Evolutionary conservation across 1,140 invertebrate genomes (phyloP), one percentile per base, ranked within the genome.

Genomic region (Penaeus japonicus): DNA sequence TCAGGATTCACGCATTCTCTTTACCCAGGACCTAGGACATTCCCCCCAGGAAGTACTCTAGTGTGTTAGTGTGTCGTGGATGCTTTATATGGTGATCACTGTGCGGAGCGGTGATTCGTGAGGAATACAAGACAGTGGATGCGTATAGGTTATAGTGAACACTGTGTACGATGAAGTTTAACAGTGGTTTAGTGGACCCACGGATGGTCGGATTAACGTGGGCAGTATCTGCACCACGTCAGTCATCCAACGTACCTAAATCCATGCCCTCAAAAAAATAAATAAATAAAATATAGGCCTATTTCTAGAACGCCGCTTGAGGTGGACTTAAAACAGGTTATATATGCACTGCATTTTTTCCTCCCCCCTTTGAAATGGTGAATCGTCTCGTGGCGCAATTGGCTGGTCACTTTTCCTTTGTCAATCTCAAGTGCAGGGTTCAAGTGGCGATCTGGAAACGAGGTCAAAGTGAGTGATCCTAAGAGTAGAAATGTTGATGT

Each of bases 61-160:
- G 86, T 83, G 86, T 87, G 86, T 81, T 87, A 87, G 86, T 75
- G 80, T 87, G 86, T 87, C 75, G 86, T 87, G 86, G 65, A 87
- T 87, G 86, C 86, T 87, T 87, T 87, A 62, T 87, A 87, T 87
- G 86, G 86, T 83, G 80, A 80, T 87, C 54, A 59, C 86, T 81
- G 86, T 87, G 65, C 79, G 75, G 82, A 65, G 79, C 86, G 73
- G 79, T 87, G 79, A 87, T 87, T 73, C 32, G 65, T 75, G 79
- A 83, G 79, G 86, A 83, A 87, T 73, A 87, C 39, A 81, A 57
- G 79, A 81, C 22, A 77, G 70, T 82, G 86, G 86, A 35, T 83
- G 86, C 78, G 27, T 87, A 62, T 87, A 87, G 86, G 65, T 57
- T 55, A 54, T 87, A 87, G 86, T 30, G n/a, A 81, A 82, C 55